These are phyloP conservation scores for Gracilinanus agilis DNA, from an alignment of 2,113 vertebrate species.

Conservation along the genomic window DNA sequence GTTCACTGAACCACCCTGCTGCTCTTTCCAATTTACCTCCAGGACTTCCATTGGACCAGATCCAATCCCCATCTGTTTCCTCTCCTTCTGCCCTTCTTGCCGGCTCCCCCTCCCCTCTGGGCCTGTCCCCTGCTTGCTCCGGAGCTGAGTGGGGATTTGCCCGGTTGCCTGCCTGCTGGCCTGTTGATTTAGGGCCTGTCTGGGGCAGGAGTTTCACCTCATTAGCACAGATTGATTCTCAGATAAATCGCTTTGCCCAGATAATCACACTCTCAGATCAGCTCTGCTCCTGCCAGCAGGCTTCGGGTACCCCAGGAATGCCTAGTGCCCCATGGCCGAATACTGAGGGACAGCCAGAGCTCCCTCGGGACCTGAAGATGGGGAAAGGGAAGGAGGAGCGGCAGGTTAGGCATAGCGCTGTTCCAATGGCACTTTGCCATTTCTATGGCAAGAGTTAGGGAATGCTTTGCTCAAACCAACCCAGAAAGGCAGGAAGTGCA, in stretches of 20 bases:
- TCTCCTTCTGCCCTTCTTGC: not conserved
- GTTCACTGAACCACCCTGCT: not conserved
- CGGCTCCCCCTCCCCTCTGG: not conserved
- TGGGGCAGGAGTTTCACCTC: conserved; percentile 34
- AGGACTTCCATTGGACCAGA: not conserved
- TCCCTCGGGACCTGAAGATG: not conserved
- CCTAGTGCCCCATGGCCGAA: not conserved
- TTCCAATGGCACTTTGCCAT: not conserved
- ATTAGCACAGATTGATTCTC: conserved; percentile 75
- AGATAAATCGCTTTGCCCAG: conserved; percentile 54
- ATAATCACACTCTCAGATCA: conserved; percentile 34
- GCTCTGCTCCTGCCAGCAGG: not conserved
- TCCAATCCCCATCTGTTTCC: not conserved
- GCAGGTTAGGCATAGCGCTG: not conserved
- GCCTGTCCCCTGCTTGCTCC: not conserved
- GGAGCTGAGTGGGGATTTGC: not conserved
- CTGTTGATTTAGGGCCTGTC: conserved; percentile 30
- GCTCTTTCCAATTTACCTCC: not conserved
- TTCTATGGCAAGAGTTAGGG: not conserved
- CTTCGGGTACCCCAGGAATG: not conserved
- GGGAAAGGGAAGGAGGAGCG: too few species aligned
- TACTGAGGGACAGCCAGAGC: not conserved
- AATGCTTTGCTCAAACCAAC: not conserved
- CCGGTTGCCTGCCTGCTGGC: not conserved
- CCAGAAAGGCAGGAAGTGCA: not conserved